Evolutionary conservation across 2,797 vertebrate species (phyloP).

Genomic region (Botia almorhae): DNA sequence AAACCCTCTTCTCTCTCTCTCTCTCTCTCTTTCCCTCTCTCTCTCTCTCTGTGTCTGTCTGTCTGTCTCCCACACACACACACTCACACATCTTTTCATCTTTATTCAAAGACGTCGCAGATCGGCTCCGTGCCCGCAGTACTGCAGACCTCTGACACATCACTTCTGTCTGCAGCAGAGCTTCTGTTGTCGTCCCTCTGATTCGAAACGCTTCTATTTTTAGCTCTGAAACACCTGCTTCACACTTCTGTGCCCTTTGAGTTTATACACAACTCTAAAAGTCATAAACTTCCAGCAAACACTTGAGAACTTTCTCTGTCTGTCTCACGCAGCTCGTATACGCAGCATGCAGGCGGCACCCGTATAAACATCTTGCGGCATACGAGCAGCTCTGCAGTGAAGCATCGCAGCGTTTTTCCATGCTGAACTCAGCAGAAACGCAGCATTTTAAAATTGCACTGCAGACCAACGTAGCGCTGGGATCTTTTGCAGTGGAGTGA

Average conservation of each 20-base stretch:
- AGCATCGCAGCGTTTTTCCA: too few species aligned
- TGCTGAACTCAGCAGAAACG: too few species aligned
- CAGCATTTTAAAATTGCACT: too few species aligned
- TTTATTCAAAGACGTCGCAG: constrained; percentile 16
- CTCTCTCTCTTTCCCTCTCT: background rate
- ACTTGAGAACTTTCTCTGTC: background rate
- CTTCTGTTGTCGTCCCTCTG: background rate
- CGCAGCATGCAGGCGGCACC: background rate
- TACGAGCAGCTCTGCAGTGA: too few species aligned
- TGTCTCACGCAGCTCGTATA: background rate
- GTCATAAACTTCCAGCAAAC: constrained; percentile 7
- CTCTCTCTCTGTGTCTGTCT: background rate
- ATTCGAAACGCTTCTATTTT: constrained; percentile 27
- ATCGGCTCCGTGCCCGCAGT: constrained; percentile 1
- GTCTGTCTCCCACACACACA: too few species aligned
- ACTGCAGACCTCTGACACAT: constrained; percentile 35
- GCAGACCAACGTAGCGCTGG: too few species aligned
- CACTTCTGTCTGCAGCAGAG: constrained; percentile 13
- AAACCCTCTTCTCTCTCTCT: constrained; percentile 22
- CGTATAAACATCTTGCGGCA: background rate
- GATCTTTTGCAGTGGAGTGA: too few species aligned
- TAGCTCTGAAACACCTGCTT: constrained; percentile 9
- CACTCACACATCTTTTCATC: background rate
- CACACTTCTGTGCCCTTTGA: background rate
- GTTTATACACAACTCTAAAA: constrained; percentile 14